Base-by-base conservation (phyloP, 2,113 vertebrate species). In the Indicator indicator region DNA sequence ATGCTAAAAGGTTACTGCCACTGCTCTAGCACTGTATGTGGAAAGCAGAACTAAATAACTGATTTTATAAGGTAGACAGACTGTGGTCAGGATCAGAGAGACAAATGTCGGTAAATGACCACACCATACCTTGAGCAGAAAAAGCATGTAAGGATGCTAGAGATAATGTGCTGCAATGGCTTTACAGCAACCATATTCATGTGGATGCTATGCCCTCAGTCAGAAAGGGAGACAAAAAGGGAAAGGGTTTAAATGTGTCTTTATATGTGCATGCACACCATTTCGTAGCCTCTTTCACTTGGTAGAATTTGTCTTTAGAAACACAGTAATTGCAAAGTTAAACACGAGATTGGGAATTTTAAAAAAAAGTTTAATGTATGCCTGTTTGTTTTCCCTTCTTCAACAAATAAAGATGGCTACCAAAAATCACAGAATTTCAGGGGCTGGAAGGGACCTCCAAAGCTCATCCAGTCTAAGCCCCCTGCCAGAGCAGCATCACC, bases 21-120 rank as follows among this genome's bases (percentile, higher is more conserved):
- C 44, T 82, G 15, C 30, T 30, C 40, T 40, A 75, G 60, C 33
- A 78, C 40, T 59, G 69, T 9, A 15, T 69, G 50, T 33, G 36
- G 63, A 74, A 32, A 69, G 73, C 65, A 72, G 70, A 70, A 75
- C 83, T 83, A 91, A 89, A 89, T 40, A 87, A 83, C n/a, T 30
- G 71, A 5, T 46, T 63, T 82, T 42, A 58, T 40, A 69, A 72
- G 54, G 72, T 75, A 82, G 80, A 69, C 72, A 83, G 85, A 56
- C 63, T 88, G 73, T 42, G 76, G 90, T 81, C 77, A 93, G 70
- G 24, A 91, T 12, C 86, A 86, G 70, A 7, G 1, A 86, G 94
- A 90, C 85, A 75, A 75, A 62, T 74, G 36, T 90, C 93, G 86
- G 80, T 46, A 75, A 70, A 82, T 59, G 12, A 90, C 91, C 91